Base-by-base conservation (phyloP, 2,113 vertebrate genomes). In the Hippolais icterina region DNA sequence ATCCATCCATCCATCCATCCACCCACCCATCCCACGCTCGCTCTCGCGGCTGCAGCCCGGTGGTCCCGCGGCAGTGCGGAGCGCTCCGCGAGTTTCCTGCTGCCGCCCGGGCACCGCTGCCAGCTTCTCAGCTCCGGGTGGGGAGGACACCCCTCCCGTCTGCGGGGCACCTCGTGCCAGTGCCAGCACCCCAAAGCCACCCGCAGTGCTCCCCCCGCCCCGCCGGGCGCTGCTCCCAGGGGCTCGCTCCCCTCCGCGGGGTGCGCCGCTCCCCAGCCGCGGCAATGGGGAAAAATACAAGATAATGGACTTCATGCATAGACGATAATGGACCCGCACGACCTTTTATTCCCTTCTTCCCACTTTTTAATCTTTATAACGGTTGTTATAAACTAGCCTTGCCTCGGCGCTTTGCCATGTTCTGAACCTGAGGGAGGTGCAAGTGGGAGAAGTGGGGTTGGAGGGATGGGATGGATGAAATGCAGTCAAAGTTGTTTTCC, bases 101-200 rank as follows among this genome's bases (percentile, higher is more conserved):
- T 4, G 16, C 31, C 4, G 0, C 35, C 28, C 3, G 27, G 41
- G 25, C 3, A 4, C 13, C 1, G 8, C 79, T 35, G 72, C 31
- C 37, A 63, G 15, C 15, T 39, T 70, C 23, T 39, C 15, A 3
- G 2, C 23, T 12, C 33, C 22, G 4, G 13, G 18, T 11, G 10
- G 22, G 3, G 12, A 9, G 35, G 37, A 11, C 50, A 11, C 11
- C 2, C 12, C 7, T 22, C 15, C n/a, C 23, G 3, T 2, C 63
- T 11, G 25, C 17, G 15, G 41, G 47, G 29, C 50, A 23, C 46
- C 20, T 35, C 14, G 1, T 39, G 65, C 46, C 24, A 31, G 66
- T 6, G 14, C 5, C 28, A 46, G 46, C 46, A 46, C 46, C 46
- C 46, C 46, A 35, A 64, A 61, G 18, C 4, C 2, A 2, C 44